Evolutionary conservation across 2,888 invertebrate genomes (phyloP).

Genomic region (Dasypogon diadema): DNA sequence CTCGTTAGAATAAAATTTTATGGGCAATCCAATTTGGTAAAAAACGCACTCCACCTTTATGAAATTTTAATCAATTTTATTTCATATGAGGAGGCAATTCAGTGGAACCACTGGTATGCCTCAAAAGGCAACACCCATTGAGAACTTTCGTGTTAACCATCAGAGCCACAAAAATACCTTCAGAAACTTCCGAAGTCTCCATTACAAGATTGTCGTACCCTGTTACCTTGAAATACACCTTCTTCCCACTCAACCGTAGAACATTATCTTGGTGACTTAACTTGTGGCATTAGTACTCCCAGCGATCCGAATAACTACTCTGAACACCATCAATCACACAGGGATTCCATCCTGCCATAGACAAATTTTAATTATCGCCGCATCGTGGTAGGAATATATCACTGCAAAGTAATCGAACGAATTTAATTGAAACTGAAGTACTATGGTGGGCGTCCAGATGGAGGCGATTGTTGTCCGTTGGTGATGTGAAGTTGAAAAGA

Average conservation of each 20-base stretch:
- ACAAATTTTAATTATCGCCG: slow-evolving; percentile 21
- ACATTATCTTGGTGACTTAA: slow-evolving; percentile 6
- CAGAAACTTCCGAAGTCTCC: too few species aligned
- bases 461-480: not conserved
- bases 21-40: too few species aligned
- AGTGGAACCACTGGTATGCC: too few species aligned
- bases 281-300: not conserved
- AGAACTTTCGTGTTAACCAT: too few species aligned
- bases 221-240: not conserved
- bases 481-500: too few species aligned
- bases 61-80: too few species aligned
- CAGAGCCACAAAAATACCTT: too few species aligned
- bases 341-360: not conserved
- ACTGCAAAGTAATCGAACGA: slow-evolving; percentile 7
- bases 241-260: slow-evolving; percentile 9
- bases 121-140: too few species aligned
- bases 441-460: slow-evolving; percentile 17
- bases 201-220: not conserved
- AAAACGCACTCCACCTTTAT: too few species aligned
- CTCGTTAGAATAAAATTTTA: too few species aligned
- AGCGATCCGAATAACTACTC: not conserved
- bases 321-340: slow-evolving; percentile 9
- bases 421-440: slow-evolving; percentile 13
- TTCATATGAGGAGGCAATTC: too few species aligned
- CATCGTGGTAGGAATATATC: slow-evolving; percentile 15